Evolutionary conservation across 2,888 invertebrate species (phyloP).

Genomic region (Apamea epomidion): DNA sequence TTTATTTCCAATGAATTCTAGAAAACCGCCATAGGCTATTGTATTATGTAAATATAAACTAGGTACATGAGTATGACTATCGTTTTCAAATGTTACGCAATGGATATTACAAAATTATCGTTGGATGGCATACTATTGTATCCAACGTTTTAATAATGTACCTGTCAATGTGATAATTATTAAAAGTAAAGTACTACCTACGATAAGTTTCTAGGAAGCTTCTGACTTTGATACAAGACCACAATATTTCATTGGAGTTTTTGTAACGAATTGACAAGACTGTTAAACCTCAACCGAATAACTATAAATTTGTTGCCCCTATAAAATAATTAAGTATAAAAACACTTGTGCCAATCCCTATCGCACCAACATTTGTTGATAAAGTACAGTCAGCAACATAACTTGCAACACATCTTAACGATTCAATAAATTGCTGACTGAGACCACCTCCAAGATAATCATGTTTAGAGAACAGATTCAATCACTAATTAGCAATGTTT

Average conservation of each 20-base stretch:
- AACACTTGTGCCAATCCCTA: neutral
- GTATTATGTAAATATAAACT: conserved; percentile 46
- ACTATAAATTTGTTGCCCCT: neutral
- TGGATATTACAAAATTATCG: conserved; percentile 43
- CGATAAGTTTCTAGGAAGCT: neutral
- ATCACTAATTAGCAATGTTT: neutral
- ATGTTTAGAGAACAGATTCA: neutral
- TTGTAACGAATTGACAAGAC: neutral
- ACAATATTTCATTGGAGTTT: neutral
- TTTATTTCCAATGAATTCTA: neutral
- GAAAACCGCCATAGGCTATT: conserved; percentile 19
- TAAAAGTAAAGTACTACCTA: neutral
- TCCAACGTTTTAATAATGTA: conserved; percentile 17
- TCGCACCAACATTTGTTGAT: neutral
- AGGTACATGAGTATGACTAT: conserved; percentile 32
- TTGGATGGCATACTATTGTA: conserved; percentile 26
- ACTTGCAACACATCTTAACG: neutral
- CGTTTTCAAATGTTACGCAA: conserved; percentile 46
- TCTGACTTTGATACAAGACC: neutral
- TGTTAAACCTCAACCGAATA: neutral
- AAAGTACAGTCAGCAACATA: neutral
- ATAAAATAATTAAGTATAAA: neutral
- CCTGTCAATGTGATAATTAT: conserved; percentile 26
- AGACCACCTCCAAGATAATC: neutral
- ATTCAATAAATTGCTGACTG: neutral